Evolutionary conservation across 2,888 invertebrate species (phyloP).

Genomic region (Oligia latruncula): DNA sequence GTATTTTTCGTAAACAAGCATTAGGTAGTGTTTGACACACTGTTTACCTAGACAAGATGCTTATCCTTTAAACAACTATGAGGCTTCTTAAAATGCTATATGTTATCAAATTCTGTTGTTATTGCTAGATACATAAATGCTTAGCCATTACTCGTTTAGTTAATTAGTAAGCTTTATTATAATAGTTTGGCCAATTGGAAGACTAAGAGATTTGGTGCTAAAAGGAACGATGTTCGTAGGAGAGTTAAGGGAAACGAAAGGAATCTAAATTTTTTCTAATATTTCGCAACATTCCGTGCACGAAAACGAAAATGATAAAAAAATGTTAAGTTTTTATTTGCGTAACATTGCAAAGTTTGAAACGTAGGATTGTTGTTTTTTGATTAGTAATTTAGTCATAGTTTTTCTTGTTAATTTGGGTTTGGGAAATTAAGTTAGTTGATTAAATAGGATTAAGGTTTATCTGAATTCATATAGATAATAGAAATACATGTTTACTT

Average conservation of each 20-base stretch:
- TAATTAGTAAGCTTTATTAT: constrained; percentile 87
- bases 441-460: constrained; percentile 87
- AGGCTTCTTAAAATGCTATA: constrained; percentile 89
- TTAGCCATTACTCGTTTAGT: constrained; percentile 88
- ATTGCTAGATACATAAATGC: constrained; percentile 89
- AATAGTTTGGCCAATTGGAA: constrained; percentile 88
- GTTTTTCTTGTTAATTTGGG: constrained; percentile 89
- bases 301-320: constrained; percentile 69
- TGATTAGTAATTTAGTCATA: constrained; percentile 87
- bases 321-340: constrained; percentile 89
- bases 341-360: constrained; percentile 85
- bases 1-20: constrained; percentile 76
- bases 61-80: constrained; percentile 83
- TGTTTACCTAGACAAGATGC: constrained; percentile 69
- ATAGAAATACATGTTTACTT: constrained; percentile 87
- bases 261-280: constrained; percentile 74
- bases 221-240: constrained; percentile 85
- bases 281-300: constrained; percentile 88
- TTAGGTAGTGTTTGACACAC: constrained; percentile 83
- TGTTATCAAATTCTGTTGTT: constrained; percentile 89
- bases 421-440: constrained; percentile 89
- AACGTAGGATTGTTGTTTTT: constrained; percentile 88
- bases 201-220: constrained; percentile 89
- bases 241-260: constrained; percentile 73
- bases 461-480: constrained; percentile 89